phyloP scores from a whole-genome alignment of 1,140 invertebrate species.

The Acromyrmex echinatior region DNA sequence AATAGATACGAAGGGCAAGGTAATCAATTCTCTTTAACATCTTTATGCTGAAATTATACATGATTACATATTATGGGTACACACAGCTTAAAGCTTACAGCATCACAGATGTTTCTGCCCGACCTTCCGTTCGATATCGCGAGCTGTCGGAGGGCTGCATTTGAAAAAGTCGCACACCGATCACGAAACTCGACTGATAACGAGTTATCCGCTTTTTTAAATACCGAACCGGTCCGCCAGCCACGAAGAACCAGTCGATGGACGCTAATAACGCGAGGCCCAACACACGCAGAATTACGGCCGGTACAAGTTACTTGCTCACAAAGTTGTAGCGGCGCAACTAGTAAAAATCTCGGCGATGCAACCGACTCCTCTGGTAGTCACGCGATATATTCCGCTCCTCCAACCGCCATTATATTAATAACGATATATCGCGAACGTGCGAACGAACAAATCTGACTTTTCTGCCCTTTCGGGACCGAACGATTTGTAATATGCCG shows the following conservation, averaged over 20 bases:
- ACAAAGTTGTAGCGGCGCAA: slow-evolving; percentile 50
- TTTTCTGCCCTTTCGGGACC: slow-evolving; percentile 18
- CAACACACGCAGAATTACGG: slow-evolving; percentile 54
- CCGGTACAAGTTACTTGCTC: slow-evolving; percentile 53
- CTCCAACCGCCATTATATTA: slow-evolving; percentile 50
- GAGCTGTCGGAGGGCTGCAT: slow-evolving; percentile 18
- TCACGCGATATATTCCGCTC: slow-evolving; percentile 53
- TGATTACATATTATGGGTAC: slow-evolving; percentile 5
- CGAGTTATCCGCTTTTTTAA: slow-evolving; percentile 62
- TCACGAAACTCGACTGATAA: slow-evolving; percentile 65
- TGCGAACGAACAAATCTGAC: slow-evolving; percentile 33
- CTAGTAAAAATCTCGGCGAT: slow-evolving; percentile 45
- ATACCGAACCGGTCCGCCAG: slow-evolving; percentile 56
- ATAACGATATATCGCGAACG: slow-evolving; percentile 49
- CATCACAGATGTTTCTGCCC: slow-evolving; percentile 27
- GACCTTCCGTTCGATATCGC: slow-evolving; percentile 45
- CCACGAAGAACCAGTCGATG: slow-evolving; percentile 61
- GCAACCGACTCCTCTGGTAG: slow-evolving; percentile 44
- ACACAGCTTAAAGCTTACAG: slow-evolving; percentile 16
- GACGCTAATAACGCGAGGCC: slow-evolving; percentile 48
- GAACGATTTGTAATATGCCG: background rate
- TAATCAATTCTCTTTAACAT: slow-evolving; percentile 29
- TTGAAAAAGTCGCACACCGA: slow-evolving; percentile 59
- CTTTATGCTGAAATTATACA: slow-evolving; percentile 33
- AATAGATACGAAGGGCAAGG: background rate